Percentiles rank a stretch among this genome's conserved stretches.
These are phyloP conservation scores for Archips xylosteana DNA, from an alignment of 2,888 invertebrate genomes.

Conservation along the genomic window DNA sequence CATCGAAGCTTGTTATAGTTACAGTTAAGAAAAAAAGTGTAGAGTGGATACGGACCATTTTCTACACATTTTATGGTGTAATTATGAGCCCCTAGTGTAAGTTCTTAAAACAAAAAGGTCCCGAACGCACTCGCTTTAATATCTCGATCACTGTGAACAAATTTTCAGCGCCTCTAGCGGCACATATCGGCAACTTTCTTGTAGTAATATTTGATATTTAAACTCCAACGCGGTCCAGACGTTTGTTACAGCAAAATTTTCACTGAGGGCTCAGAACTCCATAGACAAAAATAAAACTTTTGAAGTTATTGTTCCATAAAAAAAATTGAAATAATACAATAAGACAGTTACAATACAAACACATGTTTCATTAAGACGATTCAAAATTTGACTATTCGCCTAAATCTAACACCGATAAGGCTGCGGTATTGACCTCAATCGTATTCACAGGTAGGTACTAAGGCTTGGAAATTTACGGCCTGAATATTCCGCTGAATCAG, in stretches of 20 bases:
- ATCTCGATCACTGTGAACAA: too few species aligned
- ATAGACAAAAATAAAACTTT: too few species aligned
- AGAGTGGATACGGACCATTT: too few species aligned
- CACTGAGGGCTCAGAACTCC: too few species aligned
- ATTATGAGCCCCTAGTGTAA: too few species aligned
- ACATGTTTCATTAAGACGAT: constrained; percentile 8
- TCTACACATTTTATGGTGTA: background rate
- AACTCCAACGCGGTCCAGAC: too few species aligned
- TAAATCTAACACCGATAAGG: constrained; percentile 33
- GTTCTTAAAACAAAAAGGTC: too few species aligned
- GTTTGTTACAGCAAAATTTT: too few species aligned
- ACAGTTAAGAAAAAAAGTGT: background rate
- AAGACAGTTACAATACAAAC: constrained; percentile 5
- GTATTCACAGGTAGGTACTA: constrained; percentile 22
- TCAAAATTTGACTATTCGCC: constrained; percentile 21
- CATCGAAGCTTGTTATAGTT: background rate
- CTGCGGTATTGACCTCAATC: constrained; percentile 28
- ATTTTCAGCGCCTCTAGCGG: too few species aligned
- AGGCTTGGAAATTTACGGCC: constrained; percentile 27
- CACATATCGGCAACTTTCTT: too few species aligned
- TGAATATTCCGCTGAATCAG: background rate
- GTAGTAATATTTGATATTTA: too few species aligned
- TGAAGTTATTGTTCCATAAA: background rate
- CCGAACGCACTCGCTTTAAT: too few species aligned
- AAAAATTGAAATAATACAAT: background rate